Evolutionary conservation across 2,888 invertebrate species (phyloP), one percentile per base, ranked within the genome.

Genomic region (Brassicogethes aeneus): DNA sequence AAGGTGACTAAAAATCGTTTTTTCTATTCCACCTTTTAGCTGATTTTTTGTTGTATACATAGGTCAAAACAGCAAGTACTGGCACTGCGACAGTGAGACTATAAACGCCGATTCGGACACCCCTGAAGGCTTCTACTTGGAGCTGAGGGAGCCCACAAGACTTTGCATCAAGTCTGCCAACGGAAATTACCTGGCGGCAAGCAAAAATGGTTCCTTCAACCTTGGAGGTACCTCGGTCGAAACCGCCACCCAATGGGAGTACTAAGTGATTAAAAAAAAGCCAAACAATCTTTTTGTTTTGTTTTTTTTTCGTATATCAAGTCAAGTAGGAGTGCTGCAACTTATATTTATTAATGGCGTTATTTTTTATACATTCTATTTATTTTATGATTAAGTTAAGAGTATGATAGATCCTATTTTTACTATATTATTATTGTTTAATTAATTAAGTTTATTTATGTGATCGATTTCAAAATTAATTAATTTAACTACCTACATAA

Each of bases 21-120:
- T n/a, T n/a, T n/a, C n/a, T n/a, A n/a, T n/a, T n/a, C n/a, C n/a
- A n/a, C n/a, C n/a, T n/a, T n/a, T n/a, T n/a, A n/a, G n/a, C n/a
- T n/a, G n/a, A n/a, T n/a, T n/a, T n/a, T n/a, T n/a, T n/a, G n/a
- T n/a, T n/a, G n/a, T n/a, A n/a, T n/a, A n/a, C n/a, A 69, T 32
- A 91, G 91, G 91, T 53, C 85, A 86, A 65, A 92, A 88, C 70
- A 88, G 88, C 59, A 91, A 91, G 66, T 96, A 92, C 71, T 94
- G 94, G 93, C 85, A 88, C 66, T 83, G 89, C 40, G 87, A 88
- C 64, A 82, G 85, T 55, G 94, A 94, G 67, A 79, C 83, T 40
- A 83, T 95, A 41, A 79, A 82, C 23, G 88, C 91, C 44, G 94
- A 93, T 68, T 79, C 86, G 16, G 90, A 91, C 59, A 66, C 75